phyloP scores from a whole-genome alignment of 1,140 invertebrate genomes.

The Wiebesia pumilae region DNA sequence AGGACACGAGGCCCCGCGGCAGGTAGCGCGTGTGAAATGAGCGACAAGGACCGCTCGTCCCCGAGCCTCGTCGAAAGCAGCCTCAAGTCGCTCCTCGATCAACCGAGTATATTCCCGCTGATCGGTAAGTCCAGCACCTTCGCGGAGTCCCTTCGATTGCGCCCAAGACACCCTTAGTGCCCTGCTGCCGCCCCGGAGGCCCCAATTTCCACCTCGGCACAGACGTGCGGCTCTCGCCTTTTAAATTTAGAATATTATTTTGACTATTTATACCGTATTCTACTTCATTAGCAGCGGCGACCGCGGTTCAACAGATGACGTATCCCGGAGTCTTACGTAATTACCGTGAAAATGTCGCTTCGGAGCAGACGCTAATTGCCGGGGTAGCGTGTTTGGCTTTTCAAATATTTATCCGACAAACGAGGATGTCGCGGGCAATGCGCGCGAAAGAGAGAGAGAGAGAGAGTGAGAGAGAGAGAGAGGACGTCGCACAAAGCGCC shows the following conservation, averaged over 20 bases:
- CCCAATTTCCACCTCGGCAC: too few relatives aligned
- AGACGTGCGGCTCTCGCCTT: background rate
- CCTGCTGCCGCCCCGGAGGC: background rate
- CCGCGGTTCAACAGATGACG: background rate
- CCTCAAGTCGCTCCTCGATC: constrained; percentile 85
- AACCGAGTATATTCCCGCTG: constrained; percentile 85
- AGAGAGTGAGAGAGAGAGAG: background rate
- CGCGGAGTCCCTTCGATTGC: background rate
- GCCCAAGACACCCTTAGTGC: too few relatives aligned
- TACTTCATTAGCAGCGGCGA: background rate
- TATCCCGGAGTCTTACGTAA: background rate
- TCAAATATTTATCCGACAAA: constrained; percentile 7
- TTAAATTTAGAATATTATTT: constrained; percentile 17
- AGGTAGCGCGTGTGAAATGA: constrained; percentile 73
- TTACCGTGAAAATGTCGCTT: background rate
- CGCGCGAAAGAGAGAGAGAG: background rate
- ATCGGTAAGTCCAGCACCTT: constrained; percentile 79
- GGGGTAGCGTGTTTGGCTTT: background rate
- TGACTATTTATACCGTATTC: constrained; percentile 24
- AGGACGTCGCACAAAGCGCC: background rate
- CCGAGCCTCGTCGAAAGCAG: constrained; percentile 86
- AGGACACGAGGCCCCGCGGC: background rate
- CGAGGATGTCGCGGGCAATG: background rate
- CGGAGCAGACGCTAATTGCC: constrained; percentile 8
- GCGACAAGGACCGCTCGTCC: constrained; percentile 85